Base-by-base conservation (phyloP, 2,888 invertebrate species). In the Lathronympha strigana region DNA sequence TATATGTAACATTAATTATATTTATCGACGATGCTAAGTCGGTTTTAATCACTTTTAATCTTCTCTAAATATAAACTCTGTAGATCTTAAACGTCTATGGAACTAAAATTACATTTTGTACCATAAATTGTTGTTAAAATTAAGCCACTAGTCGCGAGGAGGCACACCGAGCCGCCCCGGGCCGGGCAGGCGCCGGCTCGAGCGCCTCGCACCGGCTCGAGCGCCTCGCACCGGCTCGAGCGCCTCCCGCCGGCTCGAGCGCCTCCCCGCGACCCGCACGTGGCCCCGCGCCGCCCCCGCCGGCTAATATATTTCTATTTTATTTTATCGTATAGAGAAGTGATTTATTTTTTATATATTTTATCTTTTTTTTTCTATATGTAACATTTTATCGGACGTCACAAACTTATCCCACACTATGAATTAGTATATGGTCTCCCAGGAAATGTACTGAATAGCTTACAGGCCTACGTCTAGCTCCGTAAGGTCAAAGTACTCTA, bases 101-200 rank as follows among this genome's bases (percentile, higher is more conserved):
- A 89, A 88, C 86, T 89, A 88, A 89, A 88, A 86, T 89, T 87
- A 89, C 81, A 81, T 82, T 90, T 90, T 90, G 90, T 90, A 90
- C 90, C 90, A 88, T 89, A 81, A 83, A 75, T 84, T 82, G 81
- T 82, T 76, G 82, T 84, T 86, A 83, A 88, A 88, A 87, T 85
- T 81, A 88, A 87, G 84, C 84, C 83, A 80, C 82, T 70, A 68
- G 73, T 76, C 81, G 82, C 83, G 80, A 75, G 76, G 33, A 66
- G 55, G 55, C 62, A 47, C 47, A 45, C 45, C 21, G 45, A 13
- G 8, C 13, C 13, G 21, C 21, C 45, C 13, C 45, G n/a, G n/a
- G 21, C 45, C 21, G 21, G 21, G 11, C 0, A 13, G 33, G 33
- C 6, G 4, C 28, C 28, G 33, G 15, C 15, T 4, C 45, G 5